Conservation (phyloP, 2,888 invertebrate species). For the Andrena dorsata region DNA sequence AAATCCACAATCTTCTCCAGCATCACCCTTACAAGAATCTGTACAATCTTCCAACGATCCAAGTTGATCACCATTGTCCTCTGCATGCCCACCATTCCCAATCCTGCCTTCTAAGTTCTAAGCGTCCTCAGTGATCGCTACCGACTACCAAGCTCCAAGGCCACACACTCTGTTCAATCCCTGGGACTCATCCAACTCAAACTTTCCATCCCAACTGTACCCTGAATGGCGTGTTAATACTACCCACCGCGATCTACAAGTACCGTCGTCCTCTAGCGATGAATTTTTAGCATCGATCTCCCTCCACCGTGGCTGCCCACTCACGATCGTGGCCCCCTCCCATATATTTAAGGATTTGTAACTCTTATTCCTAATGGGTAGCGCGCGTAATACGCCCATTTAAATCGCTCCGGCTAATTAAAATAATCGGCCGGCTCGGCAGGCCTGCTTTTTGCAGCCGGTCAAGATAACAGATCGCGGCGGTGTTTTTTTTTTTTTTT, state of each 20-base stretch:
- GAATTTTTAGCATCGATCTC: slow-evolving; percentile 2
- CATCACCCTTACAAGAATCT: no score
- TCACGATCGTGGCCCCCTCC: background rate
- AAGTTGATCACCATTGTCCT: no score
- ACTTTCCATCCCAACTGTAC: background rate
- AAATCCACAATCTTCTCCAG: no score
- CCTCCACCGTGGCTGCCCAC: background rate
- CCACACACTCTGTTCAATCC: background rate
- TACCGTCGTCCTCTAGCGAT: background rate
- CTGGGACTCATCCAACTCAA: background rate
- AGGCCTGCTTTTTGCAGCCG: background rate
- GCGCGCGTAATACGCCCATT: background rate
- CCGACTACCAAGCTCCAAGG: no score
- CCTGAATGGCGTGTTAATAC: background rate
- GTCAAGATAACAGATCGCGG: slow-evolving; percentile 2
- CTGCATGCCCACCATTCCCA: no score
- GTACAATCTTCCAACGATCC: no score
- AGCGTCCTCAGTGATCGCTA: no score
- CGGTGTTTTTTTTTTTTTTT: background rate
- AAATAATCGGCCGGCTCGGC: slow-evolving; percentile 12
- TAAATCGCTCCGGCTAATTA: slow-evolving; percentile 25
- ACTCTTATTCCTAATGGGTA: slow-evolving; percentile 18
- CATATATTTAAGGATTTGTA: slow-evolving; percentile 9
- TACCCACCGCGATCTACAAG: background rate
- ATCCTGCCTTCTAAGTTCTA: no score